Evolutionary conservation across 2,888 invertebrate species (phyloP).

Genomic region (Dysmachus trigonus): DNA sequence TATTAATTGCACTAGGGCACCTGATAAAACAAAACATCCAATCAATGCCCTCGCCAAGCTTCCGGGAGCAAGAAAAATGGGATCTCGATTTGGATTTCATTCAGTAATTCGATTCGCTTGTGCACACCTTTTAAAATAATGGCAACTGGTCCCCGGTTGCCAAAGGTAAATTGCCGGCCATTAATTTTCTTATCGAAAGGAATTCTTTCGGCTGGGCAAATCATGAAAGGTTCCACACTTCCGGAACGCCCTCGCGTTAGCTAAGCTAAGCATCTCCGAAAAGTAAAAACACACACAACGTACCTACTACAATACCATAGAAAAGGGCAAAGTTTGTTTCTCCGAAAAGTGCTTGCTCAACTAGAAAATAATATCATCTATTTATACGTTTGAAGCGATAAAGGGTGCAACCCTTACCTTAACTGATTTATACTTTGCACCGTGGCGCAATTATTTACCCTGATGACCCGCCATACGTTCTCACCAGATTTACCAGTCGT

Average conservation of each 20-base stretch:
- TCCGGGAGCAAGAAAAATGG: neutral
- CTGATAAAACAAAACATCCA: slow-evolving; percentile 11
- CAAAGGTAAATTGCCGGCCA: slow-evolving; percentile 44
- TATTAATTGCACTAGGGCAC: slow-evolving; percentile 9
- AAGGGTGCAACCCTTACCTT: neutral
- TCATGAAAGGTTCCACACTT: neutral
- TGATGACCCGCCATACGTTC: neutral
- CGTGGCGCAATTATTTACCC: neutral
- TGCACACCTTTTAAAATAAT: slow-evolving; percentile 11
- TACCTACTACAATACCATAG: too few species aligned
- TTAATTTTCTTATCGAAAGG: slow-evolving; percentile 47
- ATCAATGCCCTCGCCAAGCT: slow-evolving; percentile 5
- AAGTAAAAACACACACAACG: neutral
- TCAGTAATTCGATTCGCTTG: slow-evolving; percentile 23
- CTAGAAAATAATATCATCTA: slow-evolving; percentile 20
- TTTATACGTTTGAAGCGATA: neutral
- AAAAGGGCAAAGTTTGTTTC: neutral
- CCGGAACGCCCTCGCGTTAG: neutral
- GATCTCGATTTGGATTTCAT: slow-evolving; percentile 19
- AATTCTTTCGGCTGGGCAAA: slow-evolving; percentile 34
- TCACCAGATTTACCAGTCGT: neutral
- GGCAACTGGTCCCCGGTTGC: neutral
- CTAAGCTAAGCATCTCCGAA: neutral
- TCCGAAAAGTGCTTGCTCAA: slow-evolving; percentile 9
- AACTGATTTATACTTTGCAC: slow-evolving; percentile 27